Percentiles rank a stretch among this genome's conserved stretches.
These are phyloP conservation scores for Eulemur rubriventer DNA, from an alignment of 2,797 vertebrate species.

Conservation along the genomic window DNA sequence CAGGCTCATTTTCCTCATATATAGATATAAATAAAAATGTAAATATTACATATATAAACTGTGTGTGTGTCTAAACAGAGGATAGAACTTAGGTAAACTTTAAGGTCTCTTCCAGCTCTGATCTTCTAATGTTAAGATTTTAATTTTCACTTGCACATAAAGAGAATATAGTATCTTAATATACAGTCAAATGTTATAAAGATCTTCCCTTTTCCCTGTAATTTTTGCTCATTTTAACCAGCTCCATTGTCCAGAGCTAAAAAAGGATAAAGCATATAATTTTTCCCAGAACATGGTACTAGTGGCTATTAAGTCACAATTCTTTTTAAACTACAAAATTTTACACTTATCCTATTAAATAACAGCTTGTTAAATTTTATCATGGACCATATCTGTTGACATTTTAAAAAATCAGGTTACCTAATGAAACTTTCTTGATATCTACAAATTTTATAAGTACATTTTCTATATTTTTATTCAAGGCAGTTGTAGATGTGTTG, in stretches of 20 bases:
- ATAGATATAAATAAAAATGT: background rate
- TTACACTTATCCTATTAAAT: background rate
- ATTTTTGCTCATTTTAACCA: background rate
- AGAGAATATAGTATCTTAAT: background rate
- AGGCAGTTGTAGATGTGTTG: background rate
- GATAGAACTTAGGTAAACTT: background rate
- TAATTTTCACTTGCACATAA: background rate
- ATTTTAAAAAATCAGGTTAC: background rate
- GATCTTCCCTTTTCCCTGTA: background rate
- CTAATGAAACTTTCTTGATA: background rate
- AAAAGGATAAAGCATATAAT: background rate
- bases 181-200: background rate
- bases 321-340: background rate
- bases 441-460: background rate
- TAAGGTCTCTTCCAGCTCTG: background rate
- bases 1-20: background rate
- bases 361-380: background rate
- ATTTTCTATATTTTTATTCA: background rate
- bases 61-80: background rate
- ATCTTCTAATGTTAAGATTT: background rate
- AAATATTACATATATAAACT: background rate
- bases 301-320: background rate
- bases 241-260: background rate
- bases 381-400: background rate
- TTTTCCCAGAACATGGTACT: background rate